Conservation (phyloP, 2,888 invertebrate genomes). For the Philaethria dido region DNA sequence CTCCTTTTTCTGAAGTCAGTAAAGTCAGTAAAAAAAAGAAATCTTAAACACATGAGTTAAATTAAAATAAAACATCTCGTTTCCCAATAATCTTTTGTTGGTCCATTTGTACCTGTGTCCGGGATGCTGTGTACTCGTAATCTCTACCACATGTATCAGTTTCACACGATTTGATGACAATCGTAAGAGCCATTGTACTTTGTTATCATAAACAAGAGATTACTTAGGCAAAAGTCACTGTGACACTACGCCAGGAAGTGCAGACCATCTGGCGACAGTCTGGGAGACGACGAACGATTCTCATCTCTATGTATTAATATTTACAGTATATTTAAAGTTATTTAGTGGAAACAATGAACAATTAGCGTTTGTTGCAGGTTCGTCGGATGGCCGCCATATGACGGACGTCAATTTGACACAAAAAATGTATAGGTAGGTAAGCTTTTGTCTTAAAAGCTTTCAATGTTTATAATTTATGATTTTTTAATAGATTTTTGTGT, state of each 20-base stretch:
- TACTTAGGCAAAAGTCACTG: constrained; percentile 27
- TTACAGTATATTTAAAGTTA: not conserved
- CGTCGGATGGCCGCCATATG: constrained; percentile 45
- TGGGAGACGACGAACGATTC: constrained; percentile 25
- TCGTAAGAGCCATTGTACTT: constrained; percentile 34
- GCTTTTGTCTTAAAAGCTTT: constrained; percentile 4
- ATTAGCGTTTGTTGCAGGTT: constrained; percentile 37
- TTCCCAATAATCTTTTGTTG: constrained; percentile 14
- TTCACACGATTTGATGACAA: constrained; percentile 34
- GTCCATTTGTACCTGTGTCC: constrained; percentile 10
- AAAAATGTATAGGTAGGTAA: constrained; percentile 18
- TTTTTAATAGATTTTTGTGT: not conserved
- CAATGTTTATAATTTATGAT: constrained; percentile 20
- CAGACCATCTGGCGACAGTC: constrained; percentile 52
- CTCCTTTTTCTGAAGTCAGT: too few relatives aligned
- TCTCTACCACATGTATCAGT: constrained; percentile 32
- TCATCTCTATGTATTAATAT: not conserved
- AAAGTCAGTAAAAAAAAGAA: too few relatives aligned
- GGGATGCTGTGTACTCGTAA: constrained; percentile 31
- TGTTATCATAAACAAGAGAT: constrained; percentile 48
- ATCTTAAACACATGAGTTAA: not conserved
- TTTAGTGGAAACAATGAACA: constrained; percentile 27
- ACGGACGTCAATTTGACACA: constrained; percentile 24
- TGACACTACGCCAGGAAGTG: constrained; percentile 26
- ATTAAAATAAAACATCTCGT: not conserved